Evolutionary conservation across 2,888 invertebrate genomes (phyloP).

Genomic region (Orchesellides sinensis): DNA sequence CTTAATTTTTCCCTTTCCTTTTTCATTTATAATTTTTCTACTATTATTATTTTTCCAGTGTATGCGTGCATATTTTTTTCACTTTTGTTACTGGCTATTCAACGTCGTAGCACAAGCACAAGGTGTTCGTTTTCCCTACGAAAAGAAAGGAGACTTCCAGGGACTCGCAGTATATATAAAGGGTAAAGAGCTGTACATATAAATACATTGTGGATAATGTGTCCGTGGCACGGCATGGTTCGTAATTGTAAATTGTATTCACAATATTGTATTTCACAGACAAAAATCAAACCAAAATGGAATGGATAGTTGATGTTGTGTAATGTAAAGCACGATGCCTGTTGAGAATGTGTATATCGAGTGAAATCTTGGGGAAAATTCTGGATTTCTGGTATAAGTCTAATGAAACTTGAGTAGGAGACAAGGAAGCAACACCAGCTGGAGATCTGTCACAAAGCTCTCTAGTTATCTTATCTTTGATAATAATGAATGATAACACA

Average conservation of each 20-base stretch:
- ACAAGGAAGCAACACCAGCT: neutral
- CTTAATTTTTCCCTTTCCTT: slow-evolving; percentile 30
- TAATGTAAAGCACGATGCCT: neutral
- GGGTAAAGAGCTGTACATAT: neutral
- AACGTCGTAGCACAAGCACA: neutral
- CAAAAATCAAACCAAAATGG: no score
- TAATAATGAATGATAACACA: neutral
- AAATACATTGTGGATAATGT: neutral
- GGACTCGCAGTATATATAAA: neutral
- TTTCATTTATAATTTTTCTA: slow-evolving; percentile 16
- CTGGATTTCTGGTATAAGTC: neutral
- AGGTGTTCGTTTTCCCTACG: slow-evolving; percentile 26
- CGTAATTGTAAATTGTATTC: neutral
- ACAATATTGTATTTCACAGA: neutral
- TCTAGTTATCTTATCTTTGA: slow-evolving; percentile 15
- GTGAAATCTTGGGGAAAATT: slow-evolving; percentile 43
- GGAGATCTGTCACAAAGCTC: neutral
- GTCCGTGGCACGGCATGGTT: slow-evolving; percentile 2
- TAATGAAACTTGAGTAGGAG: slow-evolving; percentile 21
- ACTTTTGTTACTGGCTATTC: slow-evolving; percentile 4
- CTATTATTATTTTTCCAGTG: slow-evolving; percentile 7
- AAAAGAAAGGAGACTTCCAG: slow-evolving; percentile 3
- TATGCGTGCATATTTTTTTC: slow-evolving; percentile 25
- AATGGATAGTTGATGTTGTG: neutral
- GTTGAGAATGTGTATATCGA: slow-evolving; percentile 45